Conservation (phyloP, 2,888 invertebrate species). For the Chrysotoxum bicinctum region DNA sequence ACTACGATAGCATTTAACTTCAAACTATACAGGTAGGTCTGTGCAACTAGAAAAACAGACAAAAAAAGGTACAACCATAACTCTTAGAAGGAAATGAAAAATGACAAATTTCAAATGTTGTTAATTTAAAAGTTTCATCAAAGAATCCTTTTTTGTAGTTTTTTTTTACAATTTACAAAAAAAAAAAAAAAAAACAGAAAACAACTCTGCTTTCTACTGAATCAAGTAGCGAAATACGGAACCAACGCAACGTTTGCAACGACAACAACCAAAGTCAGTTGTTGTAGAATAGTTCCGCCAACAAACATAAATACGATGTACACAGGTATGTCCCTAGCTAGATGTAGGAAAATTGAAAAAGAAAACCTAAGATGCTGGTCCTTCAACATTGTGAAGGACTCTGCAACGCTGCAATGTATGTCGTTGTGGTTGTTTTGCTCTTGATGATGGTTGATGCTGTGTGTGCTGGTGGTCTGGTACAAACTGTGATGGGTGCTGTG, state of each 20-base stretch:
- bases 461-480: neutral
- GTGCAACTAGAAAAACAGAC: neutral
- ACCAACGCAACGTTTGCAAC: neutral
- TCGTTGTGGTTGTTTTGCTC: constrained; percentile 36
- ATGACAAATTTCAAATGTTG: constrained; percentile 58
- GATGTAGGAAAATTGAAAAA: constrained; percentile 44
- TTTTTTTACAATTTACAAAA: neutral
- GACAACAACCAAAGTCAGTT: constrained; percentile 28
- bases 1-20: constrained; percentile 2
- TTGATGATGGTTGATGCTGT: constrained; percentile 27
- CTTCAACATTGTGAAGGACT: constrained; percentile 65
- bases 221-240: constrained; percentile 21
- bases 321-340: neutral
- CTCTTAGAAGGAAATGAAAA: constrained; percentile 41
- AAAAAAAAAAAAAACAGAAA: neutral
- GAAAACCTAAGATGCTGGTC: constrained; percentile 63
- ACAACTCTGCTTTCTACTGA: neutral
- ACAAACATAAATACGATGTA: constrained; percentile 52
- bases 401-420: constrained; percentile 63
- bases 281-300: constrained; percentile 30
- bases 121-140: constrained; percentile 59
- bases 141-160: constrained; percentile 32
- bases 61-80: constrained; percentile 9
- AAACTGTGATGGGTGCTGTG: neutral
- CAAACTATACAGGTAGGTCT: neutral